These are phyloP conservation scores for Eucidaris tribuloides DNA, from an alignment of 35 echinoderm and acorn worm genomes.

Conservation along the genomic window DNA sequence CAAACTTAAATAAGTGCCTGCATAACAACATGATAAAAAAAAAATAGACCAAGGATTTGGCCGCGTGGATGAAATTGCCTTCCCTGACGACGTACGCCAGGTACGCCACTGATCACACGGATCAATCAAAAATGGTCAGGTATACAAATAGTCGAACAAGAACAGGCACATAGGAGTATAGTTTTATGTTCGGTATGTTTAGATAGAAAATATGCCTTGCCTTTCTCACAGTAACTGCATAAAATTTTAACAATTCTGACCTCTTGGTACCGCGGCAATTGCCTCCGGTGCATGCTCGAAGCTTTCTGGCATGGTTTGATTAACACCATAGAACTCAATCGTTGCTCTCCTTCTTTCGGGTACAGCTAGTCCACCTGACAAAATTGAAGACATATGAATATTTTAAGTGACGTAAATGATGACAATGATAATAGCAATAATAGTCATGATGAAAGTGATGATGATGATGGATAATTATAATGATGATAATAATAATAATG, in stretches of 20 bases:
- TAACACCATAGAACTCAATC: slow-evolving; percentile 24
- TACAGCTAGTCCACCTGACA: not conserved
- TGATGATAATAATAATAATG: too few relatives aligned
- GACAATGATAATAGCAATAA: too few relatives aligned
- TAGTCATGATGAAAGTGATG: too few relatives aligned
- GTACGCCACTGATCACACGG: too few relatives aligned
- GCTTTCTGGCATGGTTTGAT: slow-evolving; percentile 12
- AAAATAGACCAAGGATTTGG: too few relatives aligned
- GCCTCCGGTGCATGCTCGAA: slow-evolving; percentile 39
- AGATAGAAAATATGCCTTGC: not conserved
- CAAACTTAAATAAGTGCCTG: not conserved
- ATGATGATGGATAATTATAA: too few relatives aligned
- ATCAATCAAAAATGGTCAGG: too few relatives aligned
- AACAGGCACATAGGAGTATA: not conserved
- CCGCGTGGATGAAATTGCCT: too few relatives aligned
- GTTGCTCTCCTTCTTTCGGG: not conserved
- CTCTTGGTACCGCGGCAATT: slow-evolving; percentile 13
- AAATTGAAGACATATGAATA: not conserved
- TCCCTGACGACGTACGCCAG: too few relatives aligned
- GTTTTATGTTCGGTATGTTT: not conserved
- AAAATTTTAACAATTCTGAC: not conserved
- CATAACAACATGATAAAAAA: not conserved
- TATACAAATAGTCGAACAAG: too few relatives aligned
- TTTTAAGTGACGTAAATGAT: not conserved
- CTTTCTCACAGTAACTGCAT: not conserved